These are phyloP conservation scores for Triops cancriformis DNA, from an alignment of 1,140 invertebrate species.

Conservation along the genomic window DNA sequence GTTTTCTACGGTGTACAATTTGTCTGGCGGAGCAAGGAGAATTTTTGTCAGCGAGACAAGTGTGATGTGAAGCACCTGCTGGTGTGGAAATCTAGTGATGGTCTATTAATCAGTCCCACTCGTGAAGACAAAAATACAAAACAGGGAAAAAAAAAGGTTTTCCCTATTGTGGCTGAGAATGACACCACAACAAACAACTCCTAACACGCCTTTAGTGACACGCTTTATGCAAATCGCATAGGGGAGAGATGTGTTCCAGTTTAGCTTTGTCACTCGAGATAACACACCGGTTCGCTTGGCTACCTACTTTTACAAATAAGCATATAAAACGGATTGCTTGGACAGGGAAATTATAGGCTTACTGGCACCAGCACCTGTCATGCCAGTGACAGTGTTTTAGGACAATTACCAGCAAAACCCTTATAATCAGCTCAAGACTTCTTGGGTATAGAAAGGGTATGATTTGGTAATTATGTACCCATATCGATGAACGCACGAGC, in stretches of 20 bases:
- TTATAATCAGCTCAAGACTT: neutral
- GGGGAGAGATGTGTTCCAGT: neutral
- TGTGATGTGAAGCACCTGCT: neutral
- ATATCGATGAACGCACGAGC: neutral
- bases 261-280: neutral
- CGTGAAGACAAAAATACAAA: neutral
- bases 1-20: neutral
- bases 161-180: neutral
- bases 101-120: conserved; percentile 10
- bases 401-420: neutral
- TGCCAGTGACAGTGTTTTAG: neutral
- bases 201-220: neutral
- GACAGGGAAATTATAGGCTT: neutral
- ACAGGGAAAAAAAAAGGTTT: neutral
- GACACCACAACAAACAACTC: neutral
- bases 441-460: too few species aligned
- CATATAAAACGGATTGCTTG: neutral
- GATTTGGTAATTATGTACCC: too few species aligned
- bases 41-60: neutral
- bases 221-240: conserved; percentile 1
- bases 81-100: neutral
- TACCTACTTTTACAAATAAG: neutral
- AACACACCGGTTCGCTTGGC: neutral
- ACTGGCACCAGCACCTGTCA: conserved; percentile 12
- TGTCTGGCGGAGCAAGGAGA: neutral